A percentile compares a stretch with the other conserved stretches of the same genome.
These are phyloP conservation scores for Ricordea florida DNA, from an alignment of 92 coral and sea anemone genomes.

Conservation along the genomic window DNA sequence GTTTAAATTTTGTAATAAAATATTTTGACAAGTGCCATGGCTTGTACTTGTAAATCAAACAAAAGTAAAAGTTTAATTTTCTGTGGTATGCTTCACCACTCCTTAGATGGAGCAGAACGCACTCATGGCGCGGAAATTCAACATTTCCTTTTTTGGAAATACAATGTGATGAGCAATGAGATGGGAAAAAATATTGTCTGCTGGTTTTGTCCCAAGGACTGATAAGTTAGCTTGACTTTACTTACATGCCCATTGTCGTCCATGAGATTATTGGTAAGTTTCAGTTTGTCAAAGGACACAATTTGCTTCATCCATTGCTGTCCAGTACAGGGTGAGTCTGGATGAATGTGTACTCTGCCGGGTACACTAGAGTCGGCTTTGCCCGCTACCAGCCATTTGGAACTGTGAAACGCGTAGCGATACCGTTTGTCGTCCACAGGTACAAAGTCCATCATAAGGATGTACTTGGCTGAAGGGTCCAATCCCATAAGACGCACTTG, in stretches of 20 bases:
- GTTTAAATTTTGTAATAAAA: too few species aligned
- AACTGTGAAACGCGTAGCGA: conserved; percentile 99
- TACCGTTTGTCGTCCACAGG: conserved; percentile 99
- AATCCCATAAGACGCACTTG: conserved; percentile 94
- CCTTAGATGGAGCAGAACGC: too few species aligned
- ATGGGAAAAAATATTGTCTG: too few species aligned
- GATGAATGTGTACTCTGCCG: conserved; percentile 98
- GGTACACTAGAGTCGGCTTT: conserved; percentile 99
- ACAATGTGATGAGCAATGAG: too few species aligned
- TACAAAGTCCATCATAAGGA: conserved; percentile 99
- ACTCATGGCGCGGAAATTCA: too few species aligned
- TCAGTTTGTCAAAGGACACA: conserved; percentile 97
- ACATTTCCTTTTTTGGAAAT: too few species aligned
- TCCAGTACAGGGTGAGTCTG: conserved; percentile 99
- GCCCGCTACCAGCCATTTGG: conserved; percentile 99
- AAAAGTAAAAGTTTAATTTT: not conserved
- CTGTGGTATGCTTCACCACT: not conserved
- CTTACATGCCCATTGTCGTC: conserved; percentile 99
- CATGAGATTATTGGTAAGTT: conserved; percentile 96
- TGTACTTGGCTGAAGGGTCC: conserved; percentile 92
- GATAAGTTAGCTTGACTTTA: too few species aligned
- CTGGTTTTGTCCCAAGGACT: too few species aligned
- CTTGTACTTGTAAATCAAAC: too few species aligned
- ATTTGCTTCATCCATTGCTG: conserved; percentile 99
- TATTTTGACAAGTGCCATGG: too few species aligned